Evolutionary conservation across 1,140 invertebrate species (phyloP).

Genomic region (Anastatus disparis): DNA sequence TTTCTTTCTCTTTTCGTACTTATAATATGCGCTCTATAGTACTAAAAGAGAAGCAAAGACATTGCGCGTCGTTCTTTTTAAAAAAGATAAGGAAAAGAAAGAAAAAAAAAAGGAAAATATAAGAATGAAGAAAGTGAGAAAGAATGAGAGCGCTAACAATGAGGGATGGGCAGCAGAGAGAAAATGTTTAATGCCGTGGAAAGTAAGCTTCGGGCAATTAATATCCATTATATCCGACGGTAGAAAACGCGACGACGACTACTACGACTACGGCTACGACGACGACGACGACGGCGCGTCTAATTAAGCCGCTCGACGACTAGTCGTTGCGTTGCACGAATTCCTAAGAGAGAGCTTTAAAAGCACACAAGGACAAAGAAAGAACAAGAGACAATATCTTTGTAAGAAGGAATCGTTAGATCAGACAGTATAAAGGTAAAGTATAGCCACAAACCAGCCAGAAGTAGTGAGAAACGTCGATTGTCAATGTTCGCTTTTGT

Average conservation of each 20-base stretch:
- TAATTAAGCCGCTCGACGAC: conserved; percentile 42
- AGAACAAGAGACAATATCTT: too few relatives aligned
- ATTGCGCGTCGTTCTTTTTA: conserved; percentile 21
- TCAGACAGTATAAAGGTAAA: too few relatives aligned
- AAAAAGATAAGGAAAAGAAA: too few relatives aligned
- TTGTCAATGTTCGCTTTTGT: too few relatives aligned
- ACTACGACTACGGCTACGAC: too few relatives aligned
- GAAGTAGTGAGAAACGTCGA: too few relatives aligned
- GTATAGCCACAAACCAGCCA: too few relatives aligned
- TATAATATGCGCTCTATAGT: background rate
- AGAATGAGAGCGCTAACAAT: conserved; percentile 58
- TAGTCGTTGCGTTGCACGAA: conserved; percentile 44
- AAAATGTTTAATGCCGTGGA: conserved; percentile 67
- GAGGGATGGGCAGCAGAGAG: conserved; percentile 60
- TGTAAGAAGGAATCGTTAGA: too few relatives aligned
- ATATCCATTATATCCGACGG: conserved; percentile 64
- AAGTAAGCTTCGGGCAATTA: conserved; percentile 66
- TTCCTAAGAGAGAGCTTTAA: conserved; percentile 37
- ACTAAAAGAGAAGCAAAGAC: conserved; percentile 18
- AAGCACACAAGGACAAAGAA: too few relatives aligned
- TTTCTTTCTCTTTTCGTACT: background rate
- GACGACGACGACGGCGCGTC: conserved; percentile 39
- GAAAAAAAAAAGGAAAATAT: conserved; percentile 4
- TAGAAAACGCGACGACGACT: conserved; percentile 24
- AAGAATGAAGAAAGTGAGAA: conserved; percentile 16